These are phyloP conservation scores for Myocastor coypus DNA, from an alignment of 2,113 vertebrate species.

Conservation along the genomic window DNA sequence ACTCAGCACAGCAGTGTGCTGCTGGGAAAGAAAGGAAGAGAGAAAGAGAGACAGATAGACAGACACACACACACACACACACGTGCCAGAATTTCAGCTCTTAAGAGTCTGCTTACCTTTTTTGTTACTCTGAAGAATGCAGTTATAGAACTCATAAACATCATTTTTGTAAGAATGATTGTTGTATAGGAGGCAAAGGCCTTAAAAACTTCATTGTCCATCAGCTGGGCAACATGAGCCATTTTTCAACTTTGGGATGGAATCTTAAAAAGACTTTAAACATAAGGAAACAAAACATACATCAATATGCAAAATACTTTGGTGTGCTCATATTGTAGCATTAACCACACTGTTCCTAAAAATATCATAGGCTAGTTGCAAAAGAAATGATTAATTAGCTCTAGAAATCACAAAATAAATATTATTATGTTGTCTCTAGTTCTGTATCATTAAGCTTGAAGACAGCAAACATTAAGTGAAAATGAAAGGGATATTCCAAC, in stretches of 20 bases:
- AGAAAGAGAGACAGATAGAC: neutral
- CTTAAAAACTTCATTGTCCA: constrained; percentile 86
- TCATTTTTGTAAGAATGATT: constrained; percentile 91
- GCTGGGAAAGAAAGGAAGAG: neutral
- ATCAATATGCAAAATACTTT: neutral
- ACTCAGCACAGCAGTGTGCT: constrained; percentile 34
- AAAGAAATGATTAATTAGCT: neutral
- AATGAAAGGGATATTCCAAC: neutral
- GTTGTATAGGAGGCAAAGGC: constrained; percentile 87
- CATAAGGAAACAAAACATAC: constrained; percentile 9
- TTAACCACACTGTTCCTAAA: neutral
- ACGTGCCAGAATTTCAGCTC: neutral
- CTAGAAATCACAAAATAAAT: neutral
- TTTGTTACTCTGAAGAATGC: constrained; percentile 85
- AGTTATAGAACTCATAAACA: constrained; percentile 89
- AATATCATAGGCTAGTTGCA: neutral
- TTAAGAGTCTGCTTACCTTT: constrained; percentile 86
- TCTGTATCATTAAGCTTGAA: neutral
- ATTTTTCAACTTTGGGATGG: constrained; percentile 78
- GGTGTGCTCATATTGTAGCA: neutral
- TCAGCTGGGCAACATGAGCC: constrained; percentile 79
- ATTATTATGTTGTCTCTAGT: neutral
- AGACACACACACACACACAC: no score
- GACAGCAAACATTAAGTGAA: neutral
- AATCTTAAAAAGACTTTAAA: constrained; percentile 57